phyloP scores from a whole-genome alignment of 2,113 vertebrate species.

The Eupsittula cactorum region DNA sequence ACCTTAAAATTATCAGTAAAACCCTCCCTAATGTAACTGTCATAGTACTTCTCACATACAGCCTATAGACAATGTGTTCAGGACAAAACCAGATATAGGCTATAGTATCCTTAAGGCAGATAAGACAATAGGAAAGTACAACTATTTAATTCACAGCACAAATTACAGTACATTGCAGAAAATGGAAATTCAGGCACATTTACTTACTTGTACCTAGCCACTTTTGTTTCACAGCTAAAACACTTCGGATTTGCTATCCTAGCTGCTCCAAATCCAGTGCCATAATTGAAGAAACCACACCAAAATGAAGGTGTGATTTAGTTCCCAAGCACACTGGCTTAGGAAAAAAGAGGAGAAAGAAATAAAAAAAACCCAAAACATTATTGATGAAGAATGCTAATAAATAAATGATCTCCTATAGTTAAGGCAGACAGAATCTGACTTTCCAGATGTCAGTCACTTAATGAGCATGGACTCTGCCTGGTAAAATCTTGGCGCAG shows the following conservation, averaged over 20 bases:
- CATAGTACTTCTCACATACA: not conserved
- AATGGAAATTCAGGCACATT: not conserved
- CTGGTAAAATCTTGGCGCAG: too few species aligned
- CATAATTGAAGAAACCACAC: not conserved
- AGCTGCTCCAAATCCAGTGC: not conserved
- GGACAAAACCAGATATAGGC: not conserved
- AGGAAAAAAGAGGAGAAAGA: not conserved
- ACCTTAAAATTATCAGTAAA: not conserved
- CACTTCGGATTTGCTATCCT: not conserved
- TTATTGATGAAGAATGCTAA: not conserved
- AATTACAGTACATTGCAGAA: not conserved
- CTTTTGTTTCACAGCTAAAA: not conserved
- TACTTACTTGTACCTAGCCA: not conserved
- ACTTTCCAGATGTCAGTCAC: not conserved
- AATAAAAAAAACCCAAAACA: not conserved
- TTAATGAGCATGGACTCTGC: not conserved
- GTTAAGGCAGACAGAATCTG: not conserved
- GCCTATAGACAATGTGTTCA: not conserved
- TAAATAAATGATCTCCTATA: not conserved
- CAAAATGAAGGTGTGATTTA: not conserved
- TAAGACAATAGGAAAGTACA: not conserved
- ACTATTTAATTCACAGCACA: not conserved
- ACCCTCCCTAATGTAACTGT: not conserved
- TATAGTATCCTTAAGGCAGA: not conserved
- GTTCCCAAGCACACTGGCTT: not conserved